Conservation (phyloP, 1,140 invertebrate genomes). For the Papilio glaucus region DNA sequence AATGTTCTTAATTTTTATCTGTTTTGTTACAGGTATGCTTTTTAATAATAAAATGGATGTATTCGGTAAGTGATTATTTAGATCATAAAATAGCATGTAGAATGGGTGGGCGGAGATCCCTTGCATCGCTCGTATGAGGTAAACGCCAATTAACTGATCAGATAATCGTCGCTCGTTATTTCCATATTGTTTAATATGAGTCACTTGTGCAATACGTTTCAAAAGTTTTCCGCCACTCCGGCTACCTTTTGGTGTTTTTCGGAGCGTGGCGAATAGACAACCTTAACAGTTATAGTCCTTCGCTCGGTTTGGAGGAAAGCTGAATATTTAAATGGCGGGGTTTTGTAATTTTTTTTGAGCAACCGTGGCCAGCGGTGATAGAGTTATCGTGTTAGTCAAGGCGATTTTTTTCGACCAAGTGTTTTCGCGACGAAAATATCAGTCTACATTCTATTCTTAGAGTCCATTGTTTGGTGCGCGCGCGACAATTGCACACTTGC, state of each 20-base stretch:
- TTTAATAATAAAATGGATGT: conserved; percentile 33
- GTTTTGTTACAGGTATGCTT: conserved; percentile 74
- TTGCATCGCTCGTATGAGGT: conserved; percentile 56
- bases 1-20: conserved; percentile 39
- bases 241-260: conserved; percentile 80
- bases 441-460: conserved; percentile 9
- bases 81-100: conserved; percentile 44
- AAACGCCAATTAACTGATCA: conserved; percentile 79
- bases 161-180: conserved; percentile 73
- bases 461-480: background rate
- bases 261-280: conserved; percentile 82
- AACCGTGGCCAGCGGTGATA: conserved; percentile 51
- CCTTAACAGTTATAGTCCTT: conserved; percentile 80
- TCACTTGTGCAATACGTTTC: conserved; percentile 76
- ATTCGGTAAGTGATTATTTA: conserved; percentile 50
- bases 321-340: conserved; percentile 67
- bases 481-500: conserved; percentile 54
- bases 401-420: conserved; percentile 44
- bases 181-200: conserved; percentile 80
- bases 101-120: conserved; percentile 42
- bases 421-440: conserved; percentile 44
- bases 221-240: conserved; percentile 79
- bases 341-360: conserved; percentile 63
- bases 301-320: conserved; percentile 74
- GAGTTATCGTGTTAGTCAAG: conserved; percentile 57